phyloP scores from a whole-genome alignment of 1,140 invertebrate species.

The Pseudoatta argentina region DNA sequence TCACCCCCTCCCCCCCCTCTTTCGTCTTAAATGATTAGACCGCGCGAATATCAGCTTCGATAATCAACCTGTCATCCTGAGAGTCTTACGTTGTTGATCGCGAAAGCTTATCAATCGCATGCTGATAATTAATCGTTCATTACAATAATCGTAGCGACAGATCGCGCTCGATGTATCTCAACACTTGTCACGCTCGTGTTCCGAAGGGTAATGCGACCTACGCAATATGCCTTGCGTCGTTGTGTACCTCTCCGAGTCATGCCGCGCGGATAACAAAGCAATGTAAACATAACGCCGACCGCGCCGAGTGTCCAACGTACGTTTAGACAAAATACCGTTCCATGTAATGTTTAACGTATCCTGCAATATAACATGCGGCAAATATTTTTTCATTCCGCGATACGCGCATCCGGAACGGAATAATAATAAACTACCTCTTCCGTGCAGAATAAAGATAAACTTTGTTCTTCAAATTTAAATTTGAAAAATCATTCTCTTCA shows the following conservation, averaged over 20 bases:
- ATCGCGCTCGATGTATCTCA: background rate
- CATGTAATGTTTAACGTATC: background rate
- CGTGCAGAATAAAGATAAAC: background rate
- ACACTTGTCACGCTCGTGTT: background rate
- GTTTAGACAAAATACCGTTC: background rate
- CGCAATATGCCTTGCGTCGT: background rate
- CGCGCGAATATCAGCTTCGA: background rate
- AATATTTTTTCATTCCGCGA: slow-evolving; percentile 6
- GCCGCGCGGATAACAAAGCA: slow-evolving; percentile 2
- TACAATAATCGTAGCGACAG: background rate
- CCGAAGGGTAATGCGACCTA: slow-evolving; percentile 9
- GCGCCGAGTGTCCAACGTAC: background rate
- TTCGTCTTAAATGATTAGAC: background rate
- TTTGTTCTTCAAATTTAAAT: background rate
- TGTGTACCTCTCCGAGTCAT: background rate
- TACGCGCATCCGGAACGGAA: background rate
- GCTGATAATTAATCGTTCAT: slow-evolving; percentile 3
- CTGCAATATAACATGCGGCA: background rate
- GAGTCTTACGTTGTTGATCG: background rate
- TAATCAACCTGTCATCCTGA: background rate
- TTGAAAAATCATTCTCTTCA: background rate
- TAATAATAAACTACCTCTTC: background rate
- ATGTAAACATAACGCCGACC: background rate
- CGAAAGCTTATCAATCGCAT: background rate
- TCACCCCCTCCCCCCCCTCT: background rate